Evolutionary conservation across 2,797 vertebrate species (phyloP), one percentile per base, ranked within the genome.

Genomic region (Etheostoma nigrum): DNA sequence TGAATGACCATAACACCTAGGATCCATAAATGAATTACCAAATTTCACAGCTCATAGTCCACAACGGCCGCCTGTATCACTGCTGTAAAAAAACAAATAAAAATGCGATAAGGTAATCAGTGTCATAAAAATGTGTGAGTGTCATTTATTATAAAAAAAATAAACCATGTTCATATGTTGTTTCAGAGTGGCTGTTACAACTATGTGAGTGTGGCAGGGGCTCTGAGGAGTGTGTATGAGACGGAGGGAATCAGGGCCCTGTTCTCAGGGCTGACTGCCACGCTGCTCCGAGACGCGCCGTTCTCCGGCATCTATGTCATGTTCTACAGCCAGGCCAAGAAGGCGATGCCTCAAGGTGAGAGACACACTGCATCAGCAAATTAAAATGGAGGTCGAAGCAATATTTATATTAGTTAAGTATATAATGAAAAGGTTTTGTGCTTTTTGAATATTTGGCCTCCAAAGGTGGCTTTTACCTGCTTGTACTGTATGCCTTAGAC

Each of bases 291-390:
- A 18, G 98, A 99, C 0, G 97, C 97, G 0, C 98, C 98, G 0
- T 99, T 99, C 88, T 99, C 98, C 0, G 98, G 98, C 60, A 97
- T 99, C 90, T 99, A 99, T 76, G 94, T 99, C 88, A 99, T 99
- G 98, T 98, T 99, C 90, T 99, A 99, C 92, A 97, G 95, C 23
- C 97, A 99, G 92, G 93, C 96, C 88, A 98, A 97, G 95, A 94
- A 76, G 48, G 25, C 94, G 1, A 86, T 95, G 19, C 93, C 95
- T 58, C 94, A 90, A 21, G 96, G 97, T 98, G 67, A 87, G 92
- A 44, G 19, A 36, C 1, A 1, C 18, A 6, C 42, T 21, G 0
- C 33, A 9, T 59, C 59, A 59, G 65, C 14, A 33, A 27, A n/a
- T 69, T 12, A 25, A 57, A 53, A 44, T 59, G 4, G 10, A 61